phyloP scores from a whole-genome alignment of 1,140 invertebrate species.

The Trigoniulus corallinus region DNA sequence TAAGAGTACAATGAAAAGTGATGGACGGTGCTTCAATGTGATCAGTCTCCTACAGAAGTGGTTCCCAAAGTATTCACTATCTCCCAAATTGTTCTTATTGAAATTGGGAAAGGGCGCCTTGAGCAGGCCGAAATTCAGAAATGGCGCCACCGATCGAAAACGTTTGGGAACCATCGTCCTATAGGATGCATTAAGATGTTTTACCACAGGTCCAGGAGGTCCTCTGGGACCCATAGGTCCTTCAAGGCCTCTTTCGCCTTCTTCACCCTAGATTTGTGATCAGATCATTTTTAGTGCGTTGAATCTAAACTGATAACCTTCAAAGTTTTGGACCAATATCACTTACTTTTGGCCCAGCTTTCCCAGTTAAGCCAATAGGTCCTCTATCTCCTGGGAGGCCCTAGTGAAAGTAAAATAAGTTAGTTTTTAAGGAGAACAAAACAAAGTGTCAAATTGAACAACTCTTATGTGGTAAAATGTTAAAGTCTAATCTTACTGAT shows the following conservation, averaged over 20 bases:
- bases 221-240: constrained; percentile 18
- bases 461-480: background rate
- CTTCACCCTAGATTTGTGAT: constrained; percentile 21
- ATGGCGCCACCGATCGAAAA: too few species aligned
- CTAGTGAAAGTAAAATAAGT: constrained; percentile 3
- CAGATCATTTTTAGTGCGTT: too few species aligned
- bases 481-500: background rate
- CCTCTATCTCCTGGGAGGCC: constrained; percentile 17
- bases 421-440: background rate
- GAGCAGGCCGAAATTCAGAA: too few species aligned
- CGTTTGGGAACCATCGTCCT: background rate
- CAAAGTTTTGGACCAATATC: background rate
- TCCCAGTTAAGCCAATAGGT: constrained; percentile 20
- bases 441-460: background rate
- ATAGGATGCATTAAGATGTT: background rate
- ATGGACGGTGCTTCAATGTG: too few species aligned
- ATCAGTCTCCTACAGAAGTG: too few species aligned
- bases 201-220: constrained; percentile 9
- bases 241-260: constrained; percentile 29
- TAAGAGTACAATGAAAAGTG: background rate
- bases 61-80: too few species aligned
- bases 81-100: too few species aligned
- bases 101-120: too few species aligned
- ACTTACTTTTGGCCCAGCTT: constrained; percentile 19
- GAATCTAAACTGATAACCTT: too few species aligned